Evolutionary conservation across 2,888 invertebrate genomes (phyloP), one percentile per base, ranked within the genome.

Genomic region (Drosophila lutescens): DNA sequence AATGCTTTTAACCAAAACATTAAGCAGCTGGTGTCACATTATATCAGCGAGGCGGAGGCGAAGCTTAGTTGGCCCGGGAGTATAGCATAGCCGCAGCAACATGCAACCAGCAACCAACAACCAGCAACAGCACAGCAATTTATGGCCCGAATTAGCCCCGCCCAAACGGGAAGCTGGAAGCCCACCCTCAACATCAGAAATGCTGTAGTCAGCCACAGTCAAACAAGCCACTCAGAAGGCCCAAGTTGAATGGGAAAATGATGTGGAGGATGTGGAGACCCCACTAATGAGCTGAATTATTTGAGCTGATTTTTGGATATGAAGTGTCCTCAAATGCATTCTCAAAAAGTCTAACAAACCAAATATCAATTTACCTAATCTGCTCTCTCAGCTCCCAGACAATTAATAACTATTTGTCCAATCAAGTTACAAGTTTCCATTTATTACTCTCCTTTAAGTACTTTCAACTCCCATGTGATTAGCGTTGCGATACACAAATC

Each of bases 1-100:
- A 84, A 84, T 79, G 83, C 83, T 84, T 84, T 84, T 87, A 84
- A 87, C 87, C 83, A 87, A 87, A 87, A 87, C 87, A 87, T 85
- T 87, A 87, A 87, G 82, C 83, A 84, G 83, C 83, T 87, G 83
- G 87, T 87, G 87, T 85, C 85, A 86, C 82, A 84, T 84, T 83
- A 86, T 81, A 79, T 84, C 86, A 86, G 72, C 69, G 60, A 46
- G 56, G 40, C 55, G 38, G 66, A 74, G 67, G 72, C 67, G 67
- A 58, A 71, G 63, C 65, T 69, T 75, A 67, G 71, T 53, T 58
- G 69, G 65, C 67, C 46, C 63, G 67, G 32, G 1, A 15, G 51
- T 20, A 50, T 26, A 26, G 30, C 23, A 57, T 17, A 54, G 50
- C 49, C 34, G 54, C 65, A 67, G 51, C 51, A 66, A 26, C 32